phyloP scores from a whole-genome alignment of 2,888 invertebrate genomes.

The Agriotes lineatus region DNA sequence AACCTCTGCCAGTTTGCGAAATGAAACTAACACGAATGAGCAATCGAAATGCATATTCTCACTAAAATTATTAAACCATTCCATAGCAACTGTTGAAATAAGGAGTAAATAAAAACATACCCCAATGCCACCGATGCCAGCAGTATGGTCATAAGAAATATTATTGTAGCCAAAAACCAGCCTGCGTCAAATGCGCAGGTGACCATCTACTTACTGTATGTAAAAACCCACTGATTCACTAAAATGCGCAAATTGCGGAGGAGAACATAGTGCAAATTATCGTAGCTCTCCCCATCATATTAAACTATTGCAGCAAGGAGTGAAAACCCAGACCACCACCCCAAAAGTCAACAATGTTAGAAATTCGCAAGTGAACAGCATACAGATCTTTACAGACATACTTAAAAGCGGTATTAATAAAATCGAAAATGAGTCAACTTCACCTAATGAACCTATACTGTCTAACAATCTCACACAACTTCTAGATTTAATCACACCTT shows the following conservation, averaged over 20 bases:
- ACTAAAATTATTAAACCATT: not conserved
- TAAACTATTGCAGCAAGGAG: not conserved
- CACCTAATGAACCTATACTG: not conserved
- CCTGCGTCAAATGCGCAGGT: no score
- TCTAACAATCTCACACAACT: not conserved
- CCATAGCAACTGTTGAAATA: not conserved
- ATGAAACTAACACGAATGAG: constrained; percentile 24
- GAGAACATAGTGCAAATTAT: no score
- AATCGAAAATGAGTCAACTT: not conserved
- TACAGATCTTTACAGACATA: not conserved
- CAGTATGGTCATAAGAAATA: constrained; percentile 27
- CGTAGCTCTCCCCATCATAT: no score
- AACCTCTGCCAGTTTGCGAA: not conserved
- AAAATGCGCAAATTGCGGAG: no score
- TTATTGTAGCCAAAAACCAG: constrained; percentile 21
- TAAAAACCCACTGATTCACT: no score
- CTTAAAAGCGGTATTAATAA: not conserved
- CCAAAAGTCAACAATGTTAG: not conserved
- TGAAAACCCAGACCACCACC: not conserved
- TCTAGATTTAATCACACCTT: not conserved
- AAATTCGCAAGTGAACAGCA: not conserved
- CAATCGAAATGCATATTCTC: constrained; percentile 4
- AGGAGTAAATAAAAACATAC: constrained; percentile 16
- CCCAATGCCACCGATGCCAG: constrained; percentile 31
- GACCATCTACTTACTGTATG: no score